Evolutionary conservation across 2,113 vertebrate genomes (phyloP), one percentile per base, ranked within the genome.

Genomic region (Sciurus niger): DNA sequence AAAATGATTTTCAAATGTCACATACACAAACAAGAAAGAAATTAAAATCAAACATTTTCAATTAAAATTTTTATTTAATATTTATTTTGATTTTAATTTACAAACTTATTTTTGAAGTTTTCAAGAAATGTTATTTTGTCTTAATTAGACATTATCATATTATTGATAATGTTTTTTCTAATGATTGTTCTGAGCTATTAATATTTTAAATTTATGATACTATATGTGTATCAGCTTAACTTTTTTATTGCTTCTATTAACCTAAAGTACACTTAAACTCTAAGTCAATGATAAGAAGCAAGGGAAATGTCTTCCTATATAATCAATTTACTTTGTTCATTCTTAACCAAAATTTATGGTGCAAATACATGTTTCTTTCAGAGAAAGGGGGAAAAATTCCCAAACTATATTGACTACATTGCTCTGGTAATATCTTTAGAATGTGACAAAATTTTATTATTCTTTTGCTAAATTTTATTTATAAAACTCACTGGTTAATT

Each of bases 381-480:
- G 34, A 60, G 18, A 25, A 92, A 37, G 63, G 8, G 12, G 32
- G 12, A 17, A 70, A 93, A 7, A 48, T 92, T 65, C 18, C 89
- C 40, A 96, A 89, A 91, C 73, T 92, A 22, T 14, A 28, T 22
- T 63, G 8, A 25, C 79, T 91, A 80, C 92, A 78, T 46, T 80
- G 17, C 34, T 88, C 14, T 20, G 3, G 18, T 53, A 53, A 24
- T 94, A 94, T 82, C 24, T 90, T 95, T 86, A 58, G 16, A 17
- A 9, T 43, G 3, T 51, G 24, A 80, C 63, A 97, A 18, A 60
- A 87, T 70, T 48, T 48, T 94, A 93, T 92, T 95, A 89, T 80
- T 84, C 78, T 94, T 67, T 96, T 67, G 94, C 25, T 89, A 70
- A 97, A 96, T 92, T 94, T 37, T 79, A 20, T 9, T 53, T 86